Conservation (phyloP, 2,888 invertebrate species). For the Agrochola circellaris region DNA sequence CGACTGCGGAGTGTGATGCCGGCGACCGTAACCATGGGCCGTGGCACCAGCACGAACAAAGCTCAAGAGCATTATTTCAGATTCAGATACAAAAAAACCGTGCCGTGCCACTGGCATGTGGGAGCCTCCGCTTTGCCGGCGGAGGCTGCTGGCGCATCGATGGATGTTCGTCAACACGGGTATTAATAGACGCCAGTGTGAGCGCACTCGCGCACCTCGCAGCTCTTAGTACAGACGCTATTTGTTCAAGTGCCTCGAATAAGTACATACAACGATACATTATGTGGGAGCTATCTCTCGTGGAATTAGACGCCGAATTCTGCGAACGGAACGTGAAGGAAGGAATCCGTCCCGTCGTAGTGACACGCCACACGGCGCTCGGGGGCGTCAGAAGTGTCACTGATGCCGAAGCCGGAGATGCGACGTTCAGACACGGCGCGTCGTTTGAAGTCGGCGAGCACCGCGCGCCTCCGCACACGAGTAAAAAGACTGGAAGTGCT, state of each 20-base stretch:
- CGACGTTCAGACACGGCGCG: not conserved
- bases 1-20: too few species aligned
- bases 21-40: too few species aligned
- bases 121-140: not conserved
- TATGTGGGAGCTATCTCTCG: conserved; percentile 13
- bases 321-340: conserved; percentile 6
- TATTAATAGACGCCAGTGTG: conserved; percentile 33
- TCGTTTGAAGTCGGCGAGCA: conserved; percentile 8
- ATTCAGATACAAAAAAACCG: not conserved
- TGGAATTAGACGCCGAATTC: conserved; percentile 20
- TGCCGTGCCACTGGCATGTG: not conserved
- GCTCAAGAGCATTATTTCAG: too few species aligned
- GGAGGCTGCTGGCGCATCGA: not conserved
- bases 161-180: conserved; percentile 7
- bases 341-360: not conserved
- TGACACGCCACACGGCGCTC: not conserved
- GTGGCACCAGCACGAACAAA: too few species aligned
- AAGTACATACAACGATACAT: not conserved
- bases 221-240: not conserved
- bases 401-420: not conserved
- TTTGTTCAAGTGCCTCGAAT: not conserved
- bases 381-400: not conserved
- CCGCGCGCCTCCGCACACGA: not conserved
- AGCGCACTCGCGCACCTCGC: not conserved
- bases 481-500: not conserved